Conservation (phyloP, 2,888 invertebrate genomes). For the Melieria omissa region DNA sequence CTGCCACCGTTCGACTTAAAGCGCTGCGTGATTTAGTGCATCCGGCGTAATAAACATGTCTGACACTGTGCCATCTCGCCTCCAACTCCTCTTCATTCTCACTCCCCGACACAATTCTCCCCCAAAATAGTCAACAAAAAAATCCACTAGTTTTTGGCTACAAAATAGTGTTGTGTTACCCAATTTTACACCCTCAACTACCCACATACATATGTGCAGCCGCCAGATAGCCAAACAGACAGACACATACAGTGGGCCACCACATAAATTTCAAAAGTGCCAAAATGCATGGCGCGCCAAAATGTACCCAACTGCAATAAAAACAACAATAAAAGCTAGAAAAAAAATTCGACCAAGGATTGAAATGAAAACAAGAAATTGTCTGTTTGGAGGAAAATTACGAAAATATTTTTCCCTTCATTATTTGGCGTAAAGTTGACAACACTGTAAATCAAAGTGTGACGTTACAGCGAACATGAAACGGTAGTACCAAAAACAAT, state of each 20-base stretch:
- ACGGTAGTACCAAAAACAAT: too few species aligned
- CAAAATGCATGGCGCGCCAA: constrained; percentile 2
- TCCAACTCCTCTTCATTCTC: not conserved
- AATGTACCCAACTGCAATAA: not conserved
- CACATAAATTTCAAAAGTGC: constrained; percentile 10
- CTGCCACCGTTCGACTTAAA: not conserved
- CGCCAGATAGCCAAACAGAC: not conserved
- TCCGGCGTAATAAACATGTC: constrained; percentile 4
- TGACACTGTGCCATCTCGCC: not conserved
- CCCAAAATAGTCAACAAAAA: not conserved
- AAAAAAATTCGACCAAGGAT: too few species aligned
- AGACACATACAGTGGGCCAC: not conserved
- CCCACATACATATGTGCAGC: too few species aligned
- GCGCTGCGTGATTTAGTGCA: constrained; percentile 16
- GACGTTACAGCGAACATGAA: too few species aligned
- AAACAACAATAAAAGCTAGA: not conserved
- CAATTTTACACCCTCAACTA: too few species aligned
- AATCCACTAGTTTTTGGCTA: not conserved
- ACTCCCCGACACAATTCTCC: constrained; percentile 3
- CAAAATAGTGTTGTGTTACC: too few species aligned
- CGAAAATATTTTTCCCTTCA: too few species aligned
- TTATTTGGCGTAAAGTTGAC: too few species aligned
- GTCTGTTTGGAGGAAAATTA: too few species aligned
- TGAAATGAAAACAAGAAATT: too few species aligned
- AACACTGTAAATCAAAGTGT: too few species aligned